A percentile compares a stretch with the other conserved stretches of the same genome.
Conservation (phyloP, 2,888 invertebrate genomes). For the Empis stercorea region DNA sequence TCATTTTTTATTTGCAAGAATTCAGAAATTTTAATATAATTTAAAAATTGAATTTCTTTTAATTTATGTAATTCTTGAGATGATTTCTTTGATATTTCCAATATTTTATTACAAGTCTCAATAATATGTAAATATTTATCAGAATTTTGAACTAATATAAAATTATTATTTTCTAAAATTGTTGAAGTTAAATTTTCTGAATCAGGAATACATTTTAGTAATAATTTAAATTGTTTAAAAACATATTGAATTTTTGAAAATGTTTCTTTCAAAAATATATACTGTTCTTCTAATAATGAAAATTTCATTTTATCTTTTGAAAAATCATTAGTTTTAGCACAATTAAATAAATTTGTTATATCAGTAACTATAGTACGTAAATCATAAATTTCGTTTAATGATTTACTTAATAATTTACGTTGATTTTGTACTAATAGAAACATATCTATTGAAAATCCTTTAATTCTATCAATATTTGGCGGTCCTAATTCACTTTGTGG, state of each 20-base stretch:
- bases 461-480: slow-evolving; percentile 70
- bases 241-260: slow-evolving; percentile 30
- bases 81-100: slow-evolving; percentile 17
- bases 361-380: slow-evolving; percentile 40
- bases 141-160: slow-evolving; percentile 14
- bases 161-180: slow-evolving; percentile 13
- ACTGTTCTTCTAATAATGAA: slow-evolving; percentile 17
- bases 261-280: slow-evolving; percentile 18
- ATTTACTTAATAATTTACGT: slow-evolving; percentile 46
- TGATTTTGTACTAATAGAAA: slow-evolving; percentile 54
- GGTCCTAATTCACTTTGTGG: slow-evolving; percentile 69
- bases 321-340: slow-evolving; percentile 10
- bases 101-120: slow-evolving; percentile 16
- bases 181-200: slow-evolving; percentile 23
- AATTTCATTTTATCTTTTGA: slow-evolving; percentile 17
- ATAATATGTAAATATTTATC: slow-evolving; percentile 13
- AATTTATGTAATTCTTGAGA: slow-evolving; percentile 19
- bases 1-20: slow-evolving; percentile 4
- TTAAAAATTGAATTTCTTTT: slow-evolving; percentile 24
- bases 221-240: slow-evolving; percentile 53
- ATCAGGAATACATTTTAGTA: slow-evolving; percentile 50
- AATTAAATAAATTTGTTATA: slow-evolving; percentile 22
- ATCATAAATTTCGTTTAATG: slow-evolving; percentile 44
- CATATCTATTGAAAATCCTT: slow-evolving; percentile 71
- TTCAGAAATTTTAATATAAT: slow-evolving; percentile 17